Evolutionary conservation across 2,888 invertebrate species (phyloP), one percentile per base, ranked within the genome.

Genomic region (Cryptus viduatorius): DNA sequence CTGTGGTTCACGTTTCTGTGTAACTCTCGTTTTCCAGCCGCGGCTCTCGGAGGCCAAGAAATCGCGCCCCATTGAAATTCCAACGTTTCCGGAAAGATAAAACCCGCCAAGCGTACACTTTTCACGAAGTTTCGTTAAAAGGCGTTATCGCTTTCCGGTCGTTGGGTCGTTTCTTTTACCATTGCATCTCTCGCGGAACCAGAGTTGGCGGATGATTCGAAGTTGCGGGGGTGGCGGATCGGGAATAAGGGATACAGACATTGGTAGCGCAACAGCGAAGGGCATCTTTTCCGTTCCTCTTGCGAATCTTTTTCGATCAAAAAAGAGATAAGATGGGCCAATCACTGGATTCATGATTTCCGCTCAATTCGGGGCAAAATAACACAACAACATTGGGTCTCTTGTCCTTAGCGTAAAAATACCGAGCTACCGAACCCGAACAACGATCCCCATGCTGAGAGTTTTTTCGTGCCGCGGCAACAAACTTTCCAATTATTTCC

Each of bases 141-240:
- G 87, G 87, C 88, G 88, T 88, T 89, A 89, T 89, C 89, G 86
- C 88, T 88, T 88, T 89, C 89, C 89, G 88, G 87, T 88, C 87
- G 87, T 87, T 89, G 83, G 82, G 77, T 86, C 87, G 89, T 88
- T 89, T 87, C 88, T 87, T 82, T 82, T 71, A 53, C 67, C 71
- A 82, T 84, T 72, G 67, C 79, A 76, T 31, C 67, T 76, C 42
- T 44, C 31, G 79, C 46, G 48, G 37, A 67, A 72, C 61, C 75
- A 64, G 65, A 65, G 56, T 10, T 42, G n/a, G 29, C 79, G n/a
- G 14, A n/a, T 1, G 64, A 37, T n/a, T 78, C 65, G n/a, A 19
- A 42, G 72, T 59, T 72, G 65, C 48, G 72, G 59, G 50, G 44
- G 61, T 73, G 42, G 50, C 42, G 59, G 19, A 46, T 53, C 48